Percentiles rank a stretch among this genome's conserved stretches.
Evolutionary conservation across 2,888 invertebrate genomes (phyloP).

Genomic region (Nomada ferruginata): DNA sequence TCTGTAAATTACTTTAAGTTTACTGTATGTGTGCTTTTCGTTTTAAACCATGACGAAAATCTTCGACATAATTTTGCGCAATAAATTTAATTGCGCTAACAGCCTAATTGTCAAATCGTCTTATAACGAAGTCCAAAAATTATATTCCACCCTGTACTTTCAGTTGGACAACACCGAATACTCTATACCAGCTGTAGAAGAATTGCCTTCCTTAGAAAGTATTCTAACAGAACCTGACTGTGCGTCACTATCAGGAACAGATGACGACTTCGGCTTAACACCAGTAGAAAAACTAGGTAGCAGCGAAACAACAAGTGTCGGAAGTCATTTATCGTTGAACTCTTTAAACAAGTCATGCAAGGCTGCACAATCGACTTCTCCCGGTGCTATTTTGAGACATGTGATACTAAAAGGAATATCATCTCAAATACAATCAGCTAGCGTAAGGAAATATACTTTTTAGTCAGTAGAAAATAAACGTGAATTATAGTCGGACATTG

Average conservation of each 20-base stretch:
- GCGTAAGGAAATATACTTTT: slow-evolving; percentile 86
- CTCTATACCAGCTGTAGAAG: slow-evolving; percentile 91
- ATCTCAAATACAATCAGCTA: slow-evolving; percentile 94
- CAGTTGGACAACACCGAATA: slow-evolving; percentile 93
- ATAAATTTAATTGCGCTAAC: slow-evolving; percentile 10
- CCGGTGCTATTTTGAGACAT: slow-evolving; percentile 90
- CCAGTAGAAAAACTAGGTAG: slow-evolving; percentile 81
- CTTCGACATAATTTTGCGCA: neutral
- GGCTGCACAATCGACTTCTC: slow-evolving; percentile 82
- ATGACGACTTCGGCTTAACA: slow-evolving; percentile 81
- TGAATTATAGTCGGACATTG: too few species aligned
- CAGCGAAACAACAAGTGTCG: slow-evolving; percentile 85
- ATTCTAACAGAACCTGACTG: slow-evolving; percentile 91
- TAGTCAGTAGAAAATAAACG: neutral
- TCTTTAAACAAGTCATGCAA: slow-evolving; percentile 79
- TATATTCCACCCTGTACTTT: slow-evolving; percentile 71
- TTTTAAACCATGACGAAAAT: neutral
- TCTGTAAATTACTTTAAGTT: neutral
- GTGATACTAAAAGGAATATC: slow-evolving; percentile 94
- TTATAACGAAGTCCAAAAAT: neutral
- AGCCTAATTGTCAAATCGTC: neutral
- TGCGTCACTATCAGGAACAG: slow-evolving; percentile 86
- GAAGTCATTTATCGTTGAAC: slow-evolving; percentile 85
- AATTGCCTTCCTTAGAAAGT: slow-evolving; percentile 92
- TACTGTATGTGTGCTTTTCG: neutral